These are phyloP conservation scores for Oryzias melastigma DNA, from an alignment of 2,113 vertebrate species.

Conservation along the genomic window DNA sequence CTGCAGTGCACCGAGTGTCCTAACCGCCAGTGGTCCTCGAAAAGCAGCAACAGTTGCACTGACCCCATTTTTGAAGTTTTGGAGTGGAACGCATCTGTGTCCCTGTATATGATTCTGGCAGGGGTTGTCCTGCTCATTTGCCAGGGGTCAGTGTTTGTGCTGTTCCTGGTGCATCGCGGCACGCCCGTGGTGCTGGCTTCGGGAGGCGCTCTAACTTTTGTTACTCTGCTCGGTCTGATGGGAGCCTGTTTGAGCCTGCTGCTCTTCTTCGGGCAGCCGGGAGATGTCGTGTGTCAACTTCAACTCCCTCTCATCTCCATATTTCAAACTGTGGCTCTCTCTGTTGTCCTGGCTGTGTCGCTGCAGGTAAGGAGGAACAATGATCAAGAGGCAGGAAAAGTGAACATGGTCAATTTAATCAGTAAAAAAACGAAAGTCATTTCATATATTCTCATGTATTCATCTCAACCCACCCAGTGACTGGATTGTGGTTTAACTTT, in stretches of 20 bases:
- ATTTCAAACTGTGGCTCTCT: conserved; percentile 78
- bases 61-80: conserved; percentile 71
- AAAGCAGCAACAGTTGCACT: conserved; percentile 69
- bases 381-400: neutral
- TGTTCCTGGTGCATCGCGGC: conserved; percentile 69
- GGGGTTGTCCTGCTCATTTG: conserved; percentile 48
- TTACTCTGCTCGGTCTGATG: conserved; percentile 70
- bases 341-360: conserved; percentile 77
- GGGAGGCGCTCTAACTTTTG: conserved; percentile 69
- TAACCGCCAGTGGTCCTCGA: conserved; percentile 76
- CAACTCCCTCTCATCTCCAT: conserved; percentile 75
- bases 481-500: no score
- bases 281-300: conserved; percentile 54
- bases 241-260: conserved; percentile 73
- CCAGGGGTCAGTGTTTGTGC: conserved; percentile 24
- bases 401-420: neutral
- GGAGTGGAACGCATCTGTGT: conserved; percentile 66
- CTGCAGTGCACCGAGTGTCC: conserved; percentile 75
- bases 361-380: conserved; percentile 70
- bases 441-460: no score
- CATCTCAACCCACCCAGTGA: no score
- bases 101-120: conserved; percentile 55
- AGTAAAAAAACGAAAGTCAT: no score
- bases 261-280: conserved; percentile 79
- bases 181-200: conserved; percentile 74